These are phyloP conservation scores for Magallana angulata DNA, from an alignment of 1,140 invertebrate species.

Conservation along the genomic window DNA sequence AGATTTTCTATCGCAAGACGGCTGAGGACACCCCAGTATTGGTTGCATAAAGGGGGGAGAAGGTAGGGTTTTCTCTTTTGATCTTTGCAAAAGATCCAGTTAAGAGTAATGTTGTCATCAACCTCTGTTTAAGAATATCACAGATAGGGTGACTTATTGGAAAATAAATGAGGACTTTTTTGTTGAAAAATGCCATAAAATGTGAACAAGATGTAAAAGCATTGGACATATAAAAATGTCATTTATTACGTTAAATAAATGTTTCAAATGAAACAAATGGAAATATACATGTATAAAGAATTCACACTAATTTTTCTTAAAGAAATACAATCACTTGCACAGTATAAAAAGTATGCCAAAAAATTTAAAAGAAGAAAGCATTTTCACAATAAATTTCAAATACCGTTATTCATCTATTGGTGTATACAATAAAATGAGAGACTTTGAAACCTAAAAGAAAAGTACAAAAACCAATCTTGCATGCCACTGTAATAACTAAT, in stretches of 20 bases:
- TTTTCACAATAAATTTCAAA: constrained; percentile 22
- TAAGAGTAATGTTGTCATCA: too few species aligned
- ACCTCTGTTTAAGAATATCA: too few species aligned
- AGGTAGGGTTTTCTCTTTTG: too few species aligned
- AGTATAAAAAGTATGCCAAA: neutral
- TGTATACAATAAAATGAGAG: neutral
- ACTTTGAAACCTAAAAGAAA: neutral
- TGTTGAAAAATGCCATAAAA: too few species aligned
- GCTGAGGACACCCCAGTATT: too few species aligned
- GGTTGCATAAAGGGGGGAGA: too few species aligned
- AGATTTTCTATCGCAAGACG: too few species aligned
- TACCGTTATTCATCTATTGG: neutral
- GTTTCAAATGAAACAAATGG: constrained; percentile 22
- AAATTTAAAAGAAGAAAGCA: constrained; percentile 30
- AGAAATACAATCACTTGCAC: constrained; percentile 11
- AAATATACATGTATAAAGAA: neutral
- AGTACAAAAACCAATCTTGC: neutral
- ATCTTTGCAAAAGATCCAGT: too few species aligned
- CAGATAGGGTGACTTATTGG: too few species aligned
- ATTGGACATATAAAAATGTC: constrained; percentile 31
- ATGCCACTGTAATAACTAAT: constrained; percentile 13
- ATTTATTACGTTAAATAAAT: constrained; percentile 25
- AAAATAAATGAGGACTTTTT: too few species aligned
- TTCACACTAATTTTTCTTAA: neutral
- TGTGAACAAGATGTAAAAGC: neutral